These are phyloP conservation scores for Melanophora roralis DNA, from an alignment of 2,888 invertebrate species.

Conservation along the genomic window DNA sequence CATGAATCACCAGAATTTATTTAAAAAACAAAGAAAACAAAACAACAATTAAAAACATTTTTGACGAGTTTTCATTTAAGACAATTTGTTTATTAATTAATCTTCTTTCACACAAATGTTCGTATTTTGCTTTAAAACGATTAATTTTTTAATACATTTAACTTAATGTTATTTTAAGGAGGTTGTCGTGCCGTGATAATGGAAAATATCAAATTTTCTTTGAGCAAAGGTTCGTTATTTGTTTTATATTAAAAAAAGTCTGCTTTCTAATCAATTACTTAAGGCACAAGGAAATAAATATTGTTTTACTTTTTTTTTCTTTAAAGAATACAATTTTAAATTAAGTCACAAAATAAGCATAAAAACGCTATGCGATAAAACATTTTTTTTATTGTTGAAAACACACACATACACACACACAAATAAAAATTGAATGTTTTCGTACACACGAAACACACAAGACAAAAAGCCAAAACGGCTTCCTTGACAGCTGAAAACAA, in stretches of 20 bases:
- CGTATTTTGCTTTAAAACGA: neutral
- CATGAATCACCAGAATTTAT: slow-evolving; percentile 43
- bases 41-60: slow-evolving; percentile 8
- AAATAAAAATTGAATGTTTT: slow-evolving; percentile 12
- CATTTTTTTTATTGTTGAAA: neutral
- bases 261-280: neutral
- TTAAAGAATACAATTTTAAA: slow-evolving; percentile 1
- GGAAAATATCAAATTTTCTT: neutral
- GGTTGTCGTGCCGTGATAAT: neutral
- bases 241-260: neutral
- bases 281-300: slow-evolving; percentile 1
- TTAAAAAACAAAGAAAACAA: neutral
- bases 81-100: slow-evolving; percentile 1
- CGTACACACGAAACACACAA: neutral
- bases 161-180: too few species aligned
- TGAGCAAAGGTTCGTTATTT: neutral
- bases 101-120: slow-evolving; percentile 38
- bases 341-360: neutral
- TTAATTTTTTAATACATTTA: neutral
- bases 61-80: slow-evolving; percentile 28
- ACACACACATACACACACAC: neutral
- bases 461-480: neutral
- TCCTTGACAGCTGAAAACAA: slow-evolving; percentile 44
- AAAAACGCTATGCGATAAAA: slow-evolving; percentile 11
- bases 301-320: neutral